Evolutionary conservation across 2,888 invertebrate species (phyloP).

Genomic region (Mesodorylaimus sp.): DNA sequence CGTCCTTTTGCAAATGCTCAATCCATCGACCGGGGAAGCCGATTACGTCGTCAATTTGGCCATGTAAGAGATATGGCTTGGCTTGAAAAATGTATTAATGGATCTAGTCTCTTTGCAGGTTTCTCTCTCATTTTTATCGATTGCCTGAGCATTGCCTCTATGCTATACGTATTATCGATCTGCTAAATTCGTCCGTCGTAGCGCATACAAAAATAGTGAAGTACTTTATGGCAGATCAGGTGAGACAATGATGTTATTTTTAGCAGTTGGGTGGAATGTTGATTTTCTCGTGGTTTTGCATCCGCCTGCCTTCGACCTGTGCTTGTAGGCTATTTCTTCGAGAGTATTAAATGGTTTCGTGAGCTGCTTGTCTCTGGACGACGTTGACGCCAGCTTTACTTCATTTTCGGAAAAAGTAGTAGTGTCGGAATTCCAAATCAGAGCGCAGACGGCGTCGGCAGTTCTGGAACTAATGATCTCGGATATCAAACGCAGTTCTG

Average conservation of each 20-base stretch:
- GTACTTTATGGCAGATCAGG: not conserved
- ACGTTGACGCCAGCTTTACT: not conserved
- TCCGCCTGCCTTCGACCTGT: too few species aligned
- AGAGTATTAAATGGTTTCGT: not conserved
- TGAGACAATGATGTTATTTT: not conserved
- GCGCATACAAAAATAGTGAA: not conserved
- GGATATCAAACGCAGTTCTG: not conserved
- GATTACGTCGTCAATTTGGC: constrained; percentile 58
- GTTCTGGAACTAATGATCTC: not conserved
- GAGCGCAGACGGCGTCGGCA: not conserved
- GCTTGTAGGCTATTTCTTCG: not conserved
- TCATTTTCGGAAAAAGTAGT: not conserved
- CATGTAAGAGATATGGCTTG: constrained; percentile 36
- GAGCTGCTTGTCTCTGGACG: not conserved
- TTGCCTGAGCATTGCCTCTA: not conserved
- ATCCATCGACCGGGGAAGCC: constrained; percentile 53
- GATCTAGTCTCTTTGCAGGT: not conserved
- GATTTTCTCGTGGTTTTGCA: not conserved
- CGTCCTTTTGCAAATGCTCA: constrained; percentile 57
- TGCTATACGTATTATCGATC: not conserved
- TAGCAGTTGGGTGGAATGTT: not conserved
- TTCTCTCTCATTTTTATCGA: not conserved
- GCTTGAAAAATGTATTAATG: not conserved
- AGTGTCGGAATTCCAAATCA: not conserved
- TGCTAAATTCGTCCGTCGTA: constrained; percentile 7